Conservation (phyloP, 1,140 invertebrate species). For the Neodiprion fabricii region DNA sequence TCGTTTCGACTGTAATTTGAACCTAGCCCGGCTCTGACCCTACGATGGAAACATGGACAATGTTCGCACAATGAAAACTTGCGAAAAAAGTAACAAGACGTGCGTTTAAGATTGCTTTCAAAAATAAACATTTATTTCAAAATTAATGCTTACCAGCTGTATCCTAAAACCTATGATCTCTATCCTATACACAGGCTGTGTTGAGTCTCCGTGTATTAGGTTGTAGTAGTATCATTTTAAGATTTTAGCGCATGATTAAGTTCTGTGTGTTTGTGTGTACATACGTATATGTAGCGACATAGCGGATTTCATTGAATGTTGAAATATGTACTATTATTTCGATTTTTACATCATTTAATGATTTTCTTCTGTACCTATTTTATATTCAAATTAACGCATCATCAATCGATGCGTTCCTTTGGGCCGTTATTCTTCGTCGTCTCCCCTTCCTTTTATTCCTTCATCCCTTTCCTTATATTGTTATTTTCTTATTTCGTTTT, state of each 20-base stretch:
- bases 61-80: too few relatives aligned
- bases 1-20: too few relatives aligned
- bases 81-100: too few relatives aligned
- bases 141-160: constrained; percentile 58
- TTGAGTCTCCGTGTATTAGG: constrained; percentile 32
- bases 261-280: constrained; percentile 24
- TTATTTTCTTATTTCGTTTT: constrained; percentile 25
- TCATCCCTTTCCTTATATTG: constrained; percentile 20
- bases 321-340: constrained; percentile 15
- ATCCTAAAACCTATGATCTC: constrained; percentile 50
- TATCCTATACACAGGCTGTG: constrained; percentile 47
- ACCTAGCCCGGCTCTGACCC: too few relatives aligned
- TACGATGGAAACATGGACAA: too few relatives aligned
- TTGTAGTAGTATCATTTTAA: constrained; percentile 19
- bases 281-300: constrained; percentile 33
- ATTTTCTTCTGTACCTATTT: constrained; percentile 41
- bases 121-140: constrained; percentile 62
- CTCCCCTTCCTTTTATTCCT: constrained; percentile 5
- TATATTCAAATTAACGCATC: constrained; percentile 27
- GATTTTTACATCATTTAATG: constrained; percentile 44
- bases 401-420: constrained; percentile 8
- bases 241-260: constrained; percentile 35
- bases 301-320: constrained; percentile 39
- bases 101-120: constrained; percentile 52
- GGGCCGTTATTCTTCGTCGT: background rate